A percentile compares a stretch with the other conserved stretches of the same genome.
Evolutionary conservation across 2,888 invertebrate genomes (phyloP).

Genomic region (Cantharis lateralis): DNA sequence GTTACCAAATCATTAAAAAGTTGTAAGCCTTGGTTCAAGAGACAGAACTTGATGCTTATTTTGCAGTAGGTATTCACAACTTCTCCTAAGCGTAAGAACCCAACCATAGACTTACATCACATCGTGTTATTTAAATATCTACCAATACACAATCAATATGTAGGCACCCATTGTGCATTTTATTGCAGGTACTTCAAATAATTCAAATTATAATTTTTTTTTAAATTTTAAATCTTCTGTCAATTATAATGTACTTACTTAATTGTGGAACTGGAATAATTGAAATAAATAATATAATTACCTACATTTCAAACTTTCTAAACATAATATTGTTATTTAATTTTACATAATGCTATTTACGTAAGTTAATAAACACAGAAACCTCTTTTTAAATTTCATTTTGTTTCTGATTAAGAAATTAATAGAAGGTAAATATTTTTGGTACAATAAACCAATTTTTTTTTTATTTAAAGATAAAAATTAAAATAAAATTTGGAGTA

Average conservation of each 20-base stretch:
- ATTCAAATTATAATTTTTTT: neutral
- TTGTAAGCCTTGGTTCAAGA: neutral
- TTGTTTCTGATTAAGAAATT: neutral
- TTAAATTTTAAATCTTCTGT: neutral
- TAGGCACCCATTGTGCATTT: too few species aligned
- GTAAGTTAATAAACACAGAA: neutral
- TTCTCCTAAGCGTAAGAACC: neutral
- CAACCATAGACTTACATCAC: neutral
- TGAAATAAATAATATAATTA: neutral
- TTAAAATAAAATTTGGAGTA: too few species aligned
- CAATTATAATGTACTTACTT: neutral
- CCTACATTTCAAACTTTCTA: neutral
- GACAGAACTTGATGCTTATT: neutral
- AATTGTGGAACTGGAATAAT: neutral
- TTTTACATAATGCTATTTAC: neutral
- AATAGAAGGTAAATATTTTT: neutral
- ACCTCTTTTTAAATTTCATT: neutral
- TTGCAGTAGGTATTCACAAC: neutral
- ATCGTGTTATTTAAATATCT: neutral
- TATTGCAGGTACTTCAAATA: neutral
- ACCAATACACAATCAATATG: neutral
- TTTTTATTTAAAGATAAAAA: too few species aligned
- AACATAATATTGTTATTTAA: neutral
- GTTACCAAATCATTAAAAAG: constrained; percentile 3
- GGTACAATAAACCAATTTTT: too few species aligned